Evolutionary conservation across 2,888 invertebrate genomes (phyloP).

Genomic region (Silvanus unidentatus): DNA sequence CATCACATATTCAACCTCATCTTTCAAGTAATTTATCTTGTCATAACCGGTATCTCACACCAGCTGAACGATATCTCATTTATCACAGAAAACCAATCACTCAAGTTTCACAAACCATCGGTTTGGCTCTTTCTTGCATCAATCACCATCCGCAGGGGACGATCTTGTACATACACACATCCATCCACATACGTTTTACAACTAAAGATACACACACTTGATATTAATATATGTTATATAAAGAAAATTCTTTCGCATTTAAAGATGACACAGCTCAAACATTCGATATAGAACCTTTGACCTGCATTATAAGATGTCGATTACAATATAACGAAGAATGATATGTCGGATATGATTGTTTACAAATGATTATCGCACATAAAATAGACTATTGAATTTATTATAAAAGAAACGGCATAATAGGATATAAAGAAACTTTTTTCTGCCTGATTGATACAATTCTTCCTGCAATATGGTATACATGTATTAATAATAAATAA

Average conservation of each 20-base stretch:
- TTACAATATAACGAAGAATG: not conserved
- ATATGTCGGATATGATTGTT: conserved; percentile 1
- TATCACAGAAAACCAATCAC: conserved; percentile 44
- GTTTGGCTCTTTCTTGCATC: conserved; percentile 38
- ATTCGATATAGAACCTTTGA: conserved; percentile 4
- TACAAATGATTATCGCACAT: too few relatives aligned
- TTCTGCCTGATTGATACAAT: too few relatives aligned
- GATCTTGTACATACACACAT: not conserved
- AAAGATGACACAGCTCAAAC: conserved; percentile 2
- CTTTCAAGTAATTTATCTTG: conserved; percentile 37
- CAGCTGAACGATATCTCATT: conserved; percentile 41
- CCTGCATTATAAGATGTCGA: conserved; percentile 4
- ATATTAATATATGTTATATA: too few relatives aligned
- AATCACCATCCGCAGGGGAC: conserved; percentile 35
- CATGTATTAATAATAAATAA: too few relatives aligned
- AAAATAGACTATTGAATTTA: too few relatives aligned
- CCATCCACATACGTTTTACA: too few relatives aligned
- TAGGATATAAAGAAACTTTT: too few relatives aligned
- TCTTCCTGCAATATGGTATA: too few relatives aligned
- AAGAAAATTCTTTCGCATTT: conserved; percentile 1
- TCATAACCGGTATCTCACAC: conserved; percentile 41
- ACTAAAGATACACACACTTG: too few relatives aligned
- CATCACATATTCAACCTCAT: not conserved
- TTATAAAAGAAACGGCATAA: too few relatives aligned
- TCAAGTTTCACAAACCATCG: conserved; percentile 42